These are phyloP conservation scores for Cyanoderma ruficeps DNA, from an alignment of 2,113 vertebrate genomes.

Conservation along the genomic window DNA sequence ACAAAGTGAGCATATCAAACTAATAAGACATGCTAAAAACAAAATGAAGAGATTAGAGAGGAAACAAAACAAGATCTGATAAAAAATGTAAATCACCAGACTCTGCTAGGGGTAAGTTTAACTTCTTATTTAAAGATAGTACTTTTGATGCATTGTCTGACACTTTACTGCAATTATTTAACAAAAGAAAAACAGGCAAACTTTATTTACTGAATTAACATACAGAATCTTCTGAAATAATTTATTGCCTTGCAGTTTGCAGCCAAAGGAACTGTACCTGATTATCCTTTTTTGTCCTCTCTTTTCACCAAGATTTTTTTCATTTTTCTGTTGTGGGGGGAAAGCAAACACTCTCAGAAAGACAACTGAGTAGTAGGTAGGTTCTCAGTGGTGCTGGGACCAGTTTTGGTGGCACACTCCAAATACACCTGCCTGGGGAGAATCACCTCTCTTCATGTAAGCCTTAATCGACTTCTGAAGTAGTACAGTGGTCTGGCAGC, in stretches of 20 bases:
- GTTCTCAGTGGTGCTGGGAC: neutral
- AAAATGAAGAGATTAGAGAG: neutral
- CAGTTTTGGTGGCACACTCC: neutral
- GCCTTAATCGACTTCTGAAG: neutral
- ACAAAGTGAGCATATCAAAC: neutral
- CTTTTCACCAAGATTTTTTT: neutral
- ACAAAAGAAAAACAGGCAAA: neutral
- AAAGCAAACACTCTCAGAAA: neutral
- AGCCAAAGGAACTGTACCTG: neutral
- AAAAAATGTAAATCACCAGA: neutral
- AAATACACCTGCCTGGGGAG: neutral
- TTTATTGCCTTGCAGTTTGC: neutral
- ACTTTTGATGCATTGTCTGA: neutral
- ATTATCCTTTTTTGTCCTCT: neutral
- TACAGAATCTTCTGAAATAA: neutral
- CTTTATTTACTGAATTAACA: neutral
- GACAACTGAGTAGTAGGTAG: neutral
- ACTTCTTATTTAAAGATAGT: neutral
- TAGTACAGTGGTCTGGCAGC: neutral
- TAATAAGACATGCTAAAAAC: neutral
- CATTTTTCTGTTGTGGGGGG: neutral
- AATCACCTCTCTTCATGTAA: neutral
- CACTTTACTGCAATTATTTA: neutral
- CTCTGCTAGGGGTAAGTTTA: neutral
- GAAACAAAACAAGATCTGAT: neutral